A percentile compares a stretch with the other conserved stretches of the same genome.
Conservation (phyloP, 2,888 invertebrate genomes). For the Eristalis intricaria region DNA sequence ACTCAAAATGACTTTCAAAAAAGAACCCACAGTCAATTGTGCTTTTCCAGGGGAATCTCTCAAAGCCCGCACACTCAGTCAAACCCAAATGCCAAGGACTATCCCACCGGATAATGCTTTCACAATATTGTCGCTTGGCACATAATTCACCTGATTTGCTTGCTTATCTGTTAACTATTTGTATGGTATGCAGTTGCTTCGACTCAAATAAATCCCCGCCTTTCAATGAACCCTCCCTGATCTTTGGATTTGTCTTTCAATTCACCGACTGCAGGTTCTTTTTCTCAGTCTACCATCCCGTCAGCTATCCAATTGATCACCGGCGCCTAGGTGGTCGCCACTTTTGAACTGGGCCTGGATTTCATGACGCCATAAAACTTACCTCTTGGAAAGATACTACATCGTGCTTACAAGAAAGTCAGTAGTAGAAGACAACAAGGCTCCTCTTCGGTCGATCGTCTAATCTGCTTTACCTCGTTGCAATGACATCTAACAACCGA, state of each 20-base stretch:
- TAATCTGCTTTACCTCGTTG: neutral
- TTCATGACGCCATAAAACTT: neutral
- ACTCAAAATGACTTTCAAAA: no score
- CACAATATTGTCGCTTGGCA: neutral
- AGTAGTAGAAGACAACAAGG: neutral
- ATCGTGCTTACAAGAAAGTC: neutral
- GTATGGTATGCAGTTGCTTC: no score
- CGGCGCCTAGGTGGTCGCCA: neutral
- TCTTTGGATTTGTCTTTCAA: neutral
- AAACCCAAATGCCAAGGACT: neutral
- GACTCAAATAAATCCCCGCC: neutral
- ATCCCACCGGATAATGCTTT: neutral
- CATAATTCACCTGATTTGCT: neutral
- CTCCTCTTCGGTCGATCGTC: neutral
- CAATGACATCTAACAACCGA: constrained; percentile 10
- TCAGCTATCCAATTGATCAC: neutral
- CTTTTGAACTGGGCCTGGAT: neutral
- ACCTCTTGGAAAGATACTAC: neutral
- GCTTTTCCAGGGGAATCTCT: no score
- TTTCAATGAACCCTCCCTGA: neutral
- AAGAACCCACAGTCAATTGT: no score
- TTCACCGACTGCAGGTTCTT: neutral
- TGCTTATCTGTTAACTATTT: neutral
- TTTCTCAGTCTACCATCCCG: neutral
- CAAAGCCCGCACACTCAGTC: neutral